These are phyloP conservation scores for Pecten maximus DNA, from an alignment of 2,888 invertebrate species.

Conservation along the genomic window DNA sequence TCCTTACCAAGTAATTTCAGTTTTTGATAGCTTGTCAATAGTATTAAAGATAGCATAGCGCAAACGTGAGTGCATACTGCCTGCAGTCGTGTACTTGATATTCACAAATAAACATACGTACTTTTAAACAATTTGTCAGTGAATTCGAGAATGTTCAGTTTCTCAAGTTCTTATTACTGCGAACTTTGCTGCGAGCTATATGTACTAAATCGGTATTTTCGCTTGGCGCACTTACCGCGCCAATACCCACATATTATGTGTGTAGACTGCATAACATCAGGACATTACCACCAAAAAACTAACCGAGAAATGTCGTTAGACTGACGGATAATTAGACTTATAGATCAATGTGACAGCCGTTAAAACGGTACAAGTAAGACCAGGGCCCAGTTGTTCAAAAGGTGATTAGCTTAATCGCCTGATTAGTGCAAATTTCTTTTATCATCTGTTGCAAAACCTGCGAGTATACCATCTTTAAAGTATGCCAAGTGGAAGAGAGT, in stretches of 20 bases:
- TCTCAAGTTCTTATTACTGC: not conserved
- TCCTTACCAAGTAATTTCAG: not conserved
- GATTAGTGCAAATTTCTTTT: too few species aligned
- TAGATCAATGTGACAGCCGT: not conserved
- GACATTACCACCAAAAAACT: too few species aligned
- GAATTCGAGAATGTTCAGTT: not conserved
- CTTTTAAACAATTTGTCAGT: not conserved
- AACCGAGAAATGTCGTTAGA: not conserved
- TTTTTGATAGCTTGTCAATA: not conserved
- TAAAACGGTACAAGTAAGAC: too few species aligned
- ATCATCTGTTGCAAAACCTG: too few species aligned
- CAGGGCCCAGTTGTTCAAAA: too few species aligned
- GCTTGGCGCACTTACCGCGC: not conserved
- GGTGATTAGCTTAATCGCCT: too few species aligned
- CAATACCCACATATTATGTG: not conserved
- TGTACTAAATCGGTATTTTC: not conserved
- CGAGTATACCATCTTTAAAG: too few species aligned
- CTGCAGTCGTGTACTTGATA: not conserved
- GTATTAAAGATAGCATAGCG: not conserved
- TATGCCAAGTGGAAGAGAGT: too few species aligned
- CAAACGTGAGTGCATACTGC: not conserved
- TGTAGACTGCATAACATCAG: not conserved
- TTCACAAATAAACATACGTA: not conserved
- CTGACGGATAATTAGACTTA: not conserved
- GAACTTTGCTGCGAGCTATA: not conserved